These are phyloP conservation scores for Urocyon cinereoargenteus DNA, from an alignment of 2,797 vertebrate species.

Conservation along the genomic window DNA sequence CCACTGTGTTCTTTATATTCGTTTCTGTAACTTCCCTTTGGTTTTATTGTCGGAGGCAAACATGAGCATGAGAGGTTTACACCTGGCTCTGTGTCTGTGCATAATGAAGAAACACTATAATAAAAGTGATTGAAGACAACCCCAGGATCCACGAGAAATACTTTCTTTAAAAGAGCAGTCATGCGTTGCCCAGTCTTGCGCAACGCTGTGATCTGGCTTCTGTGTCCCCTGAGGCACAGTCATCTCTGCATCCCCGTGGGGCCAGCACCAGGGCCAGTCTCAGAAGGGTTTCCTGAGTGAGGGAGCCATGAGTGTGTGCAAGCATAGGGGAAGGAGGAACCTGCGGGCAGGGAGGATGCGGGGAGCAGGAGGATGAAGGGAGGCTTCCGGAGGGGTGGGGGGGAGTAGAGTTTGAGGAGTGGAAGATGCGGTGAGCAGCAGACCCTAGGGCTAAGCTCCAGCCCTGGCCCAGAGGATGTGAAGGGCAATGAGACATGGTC, in stretches of 20 bases:
- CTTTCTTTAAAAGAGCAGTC: neutral
- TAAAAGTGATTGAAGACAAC: neutral
- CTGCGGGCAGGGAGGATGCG: too few species aligned
- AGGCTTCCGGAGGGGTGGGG: neutral
- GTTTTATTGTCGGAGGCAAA: neutral
- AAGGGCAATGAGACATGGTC: neutral
- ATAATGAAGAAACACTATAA: fast-evolving
- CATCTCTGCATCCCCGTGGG: neutral
- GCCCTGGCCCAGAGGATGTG: neutral
- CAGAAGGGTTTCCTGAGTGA: neutral
- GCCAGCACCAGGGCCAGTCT: neutral
- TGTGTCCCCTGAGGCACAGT: neutral
- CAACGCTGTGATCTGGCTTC: neutral
- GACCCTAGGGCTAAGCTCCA: neutral
- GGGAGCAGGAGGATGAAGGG: neutral
- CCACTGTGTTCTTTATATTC: neutral
- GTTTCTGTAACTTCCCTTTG: neutral
- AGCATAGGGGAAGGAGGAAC: too few species aligned
- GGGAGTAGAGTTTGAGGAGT: too few species aligned
- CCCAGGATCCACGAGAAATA: neutral
- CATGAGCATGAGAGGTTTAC: neutral
- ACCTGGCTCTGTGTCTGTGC: neutral
- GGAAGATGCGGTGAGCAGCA: too few species aligned
- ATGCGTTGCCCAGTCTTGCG: neutral
- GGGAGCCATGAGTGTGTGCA: neutral